Percentiles rank a stretch among this genome's conserved stretches.
phyloP scores from a whole-genome alignment of 2,113 vertebrate species.

The Psilopogon haemacephalus region DNA sequence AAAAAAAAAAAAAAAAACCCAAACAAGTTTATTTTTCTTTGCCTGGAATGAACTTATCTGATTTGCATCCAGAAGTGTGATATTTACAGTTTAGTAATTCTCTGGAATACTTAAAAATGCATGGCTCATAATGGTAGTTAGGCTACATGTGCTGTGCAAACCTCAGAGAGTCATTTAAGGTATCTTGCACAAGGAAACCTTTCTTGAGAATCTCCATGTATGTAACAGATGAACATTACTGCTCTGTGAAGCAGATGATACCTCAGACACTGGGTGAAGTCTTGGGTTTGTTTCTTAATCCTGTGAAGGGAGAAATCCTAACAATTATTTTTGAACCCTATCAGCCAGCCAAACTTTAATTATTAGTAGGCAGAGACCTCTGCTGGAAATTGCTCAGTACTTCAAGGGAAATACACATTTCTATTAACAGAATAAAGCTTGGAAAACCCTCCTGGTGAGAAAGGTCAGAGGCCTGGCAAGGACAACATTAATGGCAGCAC shows the following conservation, averaged over 20 bases:
- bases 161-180: background rate
- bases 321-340: background rate
- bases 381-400: conserved; percentile 52
- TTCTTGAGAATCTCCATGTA: background rate
- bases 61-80: background rate
- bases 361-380: conserved; percentile 67
- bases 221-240: background rate
- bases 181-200: background rate
- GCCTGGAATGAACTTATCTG: background rate
- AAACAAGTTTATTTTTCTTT: background rate
- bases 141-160: background rate
- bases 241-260: background rate
- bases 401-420: conserved; percentile 10
- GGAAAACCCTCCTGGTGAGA: background rate
- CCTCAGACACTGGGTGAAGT: background rate
- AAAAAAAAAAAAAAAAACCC: too few relatives aligned
- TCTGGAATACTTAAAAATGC: background rate
- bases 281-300: background rate
- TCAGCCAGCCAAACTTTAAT: background rate
- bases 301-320: background rate
- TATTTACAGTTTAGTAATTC: conserved; percentile 3
- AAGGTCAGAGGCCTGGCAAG: background rate
- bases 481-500: background rate
- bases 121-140: background rate
- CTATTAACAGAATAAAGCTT: background rate